phyloP scores from a whole-genome alignment of 2,888 invertebrate genomes.

The Agrilus biguttatus region DNA sequence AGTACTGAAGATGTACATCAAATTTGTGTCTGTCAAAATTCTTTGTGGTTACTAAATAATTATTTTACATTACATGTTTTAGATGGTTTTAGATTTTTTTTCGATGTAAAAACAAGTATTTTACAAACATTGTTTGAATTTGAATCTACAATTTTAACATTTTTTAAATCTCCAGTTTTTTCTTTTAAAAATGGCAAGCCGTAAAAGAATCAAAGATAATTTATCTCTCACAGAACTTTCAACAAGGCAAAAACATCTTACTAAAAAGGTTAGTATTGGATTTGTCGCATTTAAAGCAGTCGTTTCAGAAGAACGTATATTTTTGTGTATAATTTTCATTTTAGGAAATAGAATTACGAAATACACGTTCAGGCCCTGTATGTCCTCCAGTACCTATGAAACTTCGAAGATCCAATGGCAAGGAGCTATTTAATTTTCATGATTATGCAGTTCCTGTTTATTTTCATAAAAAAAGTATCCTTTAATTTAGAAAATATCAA shows the following conservation, averaged over 20 bases:
- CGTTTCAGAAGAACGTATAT: background rate
- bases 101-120: too few species aligned
- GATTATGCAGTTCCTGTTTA: conserved; percentile 2
- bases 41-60: too few species aligned
- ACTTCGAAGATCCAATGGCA: background rate
- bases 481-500: background rate
- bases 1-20: background rate
- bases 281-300: background rate
- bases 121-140: too few species aligned
- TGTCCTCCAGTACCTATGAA: background rate
- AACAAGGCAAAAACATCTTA: background rate
- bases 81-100: too few species aligned
- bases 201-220: background rate
- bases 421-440: background rate
- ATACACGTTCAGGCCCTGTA: background rate
- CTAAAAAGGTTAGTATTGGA: background rate
- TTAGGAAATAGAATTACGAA: background rate
- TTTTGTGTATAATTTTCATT: background rate
- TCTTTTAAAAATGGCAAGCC: background rate
- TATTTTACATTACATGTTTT: too few species aligned
- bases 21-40: too few species aligned
- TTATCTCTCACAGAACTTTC: background rate
- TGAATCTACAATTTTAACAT: too few species aligned
- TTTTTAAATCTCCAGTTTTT: too few species aligned
- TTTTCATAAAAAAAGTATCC: conserved; percentile 5